Evolutionary conservation across 2,888 invertebrate genomes (phyloP).

Genomic region (Helobdella robusta): DNA sequence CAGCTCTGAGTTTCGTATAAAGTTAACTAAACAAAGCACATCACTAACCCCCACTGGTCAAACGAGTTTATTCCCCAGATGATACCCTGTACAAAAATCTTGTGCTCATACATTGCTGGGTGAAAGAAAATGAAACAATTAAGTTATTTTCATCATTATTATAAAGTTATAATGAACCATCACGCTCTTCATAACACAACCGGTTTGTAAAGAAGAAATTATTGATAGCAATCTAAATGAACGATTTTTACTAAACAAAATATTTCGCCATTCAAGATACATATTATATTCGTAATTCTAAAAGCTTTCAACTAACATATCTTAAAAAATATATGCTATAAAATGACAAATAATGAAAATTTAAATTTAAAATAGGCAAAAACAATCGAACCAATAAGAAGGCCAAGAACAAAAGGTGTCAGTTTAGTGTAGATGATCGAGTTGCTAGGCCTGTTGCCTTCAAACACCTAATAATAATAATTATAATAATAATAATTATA

Average conservation of each 20-base stretch:
- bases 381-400: conserved; percentile 65
- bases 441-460: conserved; percentile 93
- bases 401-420: conserved; percentile 84
- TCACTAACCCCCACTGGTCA: conserved; percentile 89
- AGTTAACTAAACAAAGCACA: not conserved
- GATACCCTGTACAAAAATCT: conserved; percentile 94
- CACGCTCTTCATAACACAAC: too few relatives aligned
- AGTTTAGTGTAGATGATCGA: conserved; percentile 83
- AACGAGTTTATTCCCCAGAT: conserved; percentile 99
- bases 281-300: not conserved
- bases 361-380: conserved; percentile 4
- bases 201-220: too few relatives aligned
- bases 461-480: too few relatives aligned
- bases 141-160: too few relatives aligned
- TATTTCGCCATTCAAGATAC: too few relatives aligned
- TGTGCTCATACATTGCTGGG: conserved; percentile 91
- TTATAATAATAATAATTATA: conserved; percentile 2
- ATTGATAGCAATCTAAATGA: too few relatives aligned
- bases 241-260: too few relatives aligned
- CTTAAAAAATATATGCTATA: not conserved
- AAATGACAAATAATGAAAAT: not conserved
- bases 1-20: too few relatives aligned
- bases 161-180: too few relatives aligned
- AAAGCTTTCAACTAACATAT: not conserved
- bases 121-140: too few relatives aligned